A percentile compares a stretch with the other conserved stretches of the same genome.
Evolutionary conservation across 2,888 invertebrate species (phyloP).

Genomic region (Conistra vaccinii): DNA sequence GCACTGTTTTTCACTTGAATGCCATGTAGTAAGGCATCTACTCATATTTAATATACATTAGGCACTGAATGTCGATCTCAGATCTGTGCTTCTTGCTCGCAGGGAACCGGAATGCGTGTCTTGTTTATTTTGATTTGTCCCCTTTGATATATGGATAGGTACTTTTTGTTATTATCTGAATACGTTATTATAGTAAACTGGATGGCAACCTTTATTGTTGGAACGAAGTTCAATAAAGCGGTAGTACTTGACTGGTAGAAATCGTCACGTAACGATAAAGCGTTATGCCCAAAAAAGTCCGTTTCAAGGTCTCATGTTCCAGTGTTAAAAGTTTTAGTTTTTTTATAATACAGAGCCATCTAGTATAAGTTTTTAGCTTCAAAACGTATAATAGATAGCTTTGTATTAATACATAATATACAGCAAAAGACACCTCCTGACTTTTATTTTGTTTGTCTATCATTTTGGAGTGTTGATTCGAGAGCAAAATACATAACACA

Average conservation of each 20-base stretch:
- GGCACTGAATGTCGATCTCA: conserved; percentile 80
- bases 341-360: too few species aligned
- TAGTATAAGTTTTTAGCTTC: too few species aligned
- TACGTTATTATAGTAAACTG: conserved; percentile 42
- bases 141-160: conserved; percentile 85
- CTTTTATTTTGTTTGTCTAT: neutral
- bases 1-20: conserved; percentile 87
- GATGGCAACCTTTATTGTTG: conserved; percentile 1
- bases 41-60: conserved; percentile 89
- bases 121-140: conserved; percentile 89
- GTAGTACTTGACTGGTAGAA: too few species aligned
- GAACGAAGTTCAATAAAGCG: too few species aligned
- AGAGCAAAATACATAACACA: neutral
- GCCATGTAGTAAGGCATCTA: conserved; percentile 75
- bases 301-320: too few species aligned
- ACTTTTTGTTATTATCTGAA: conserved; percentile 81
- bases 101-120: conserved; percentile 81
- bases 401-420: too few species aligned
- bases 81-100: conserved; percentile 82
- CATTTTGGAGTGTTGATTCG: conserved; percentile 8
- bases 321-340: too few species aligned
- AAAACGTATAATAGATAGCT: too few species aligned
- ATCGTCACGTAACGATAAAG: too few species aligned
- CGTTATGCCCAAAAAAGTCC: too few species aligned
- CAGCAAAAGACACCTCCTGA: too few species aligned